A percentile compares a stretch with the other conserved stretches of the same genome.
Conservation (phyloP, 2,797 vertebrate species). For the Hyperoplus lanceolatus region DNA sequence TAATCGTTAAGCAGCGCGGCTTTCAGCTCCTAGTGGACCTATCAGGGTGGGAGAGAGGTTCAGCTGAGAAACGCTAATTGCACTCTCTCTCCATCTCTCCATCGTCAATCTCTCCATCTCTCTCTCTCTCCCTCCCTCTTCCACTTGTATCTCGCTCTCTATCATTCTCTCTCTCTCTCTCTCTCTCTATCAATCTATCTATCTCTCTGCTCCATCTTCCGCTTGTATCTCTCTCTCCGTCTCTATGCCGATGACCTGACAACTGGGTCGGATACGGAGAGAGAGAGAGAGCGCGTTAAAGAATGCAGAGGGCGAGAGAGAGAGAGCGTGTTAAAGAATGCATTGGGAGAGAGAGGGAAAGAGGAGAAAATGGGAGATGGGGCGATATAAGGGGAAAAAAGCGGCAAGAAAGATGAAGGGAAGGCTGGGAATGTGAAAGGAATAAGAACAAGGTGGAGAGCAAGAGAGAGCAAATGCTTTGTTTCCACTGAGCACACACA, state of each 20-base stretch:
- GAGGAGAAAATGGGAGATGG: neutral
- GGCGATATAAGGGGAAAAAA: neutral
- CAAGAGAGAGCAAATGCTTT: neutral
- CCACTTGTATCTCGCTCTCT: too few relatives aligned
- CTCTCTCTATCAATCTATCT: too few relatives aligned
- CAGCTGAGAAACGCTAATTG: constrained; percentile 15
- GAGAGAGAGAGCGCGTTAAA: constrained; percentile 34
- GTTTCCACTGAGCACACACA: too few relatives aligned
- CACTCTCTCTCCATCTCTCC: constrained; percentile 35
- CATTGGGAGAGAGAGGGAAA: neutral
- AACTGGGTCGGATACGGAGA: constrained; percentile 56
- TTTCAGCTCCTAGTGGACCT: constrained; percentile 37
- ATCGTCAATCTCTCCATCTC: constrained; percentile 39
- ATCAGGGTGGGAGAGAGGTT: constrained; percentile 24
- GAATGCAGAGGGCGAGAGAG: neutral
- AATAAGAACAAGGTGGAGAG: neutral
- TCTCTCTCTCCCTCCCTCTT: too few relatives aligned
- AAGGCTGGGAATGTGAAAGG: neutral
- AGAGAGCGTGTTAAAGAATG: neutral
- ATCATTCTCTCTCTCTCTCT: too few relatives aligned
- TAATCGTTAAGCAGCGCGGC: constrained; percentile 51
- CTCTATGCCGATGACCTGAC: constrained; percentile 48
- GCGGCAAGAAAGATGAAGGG: neutral
- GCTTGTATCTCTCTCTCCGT: constrained; percentile 29
- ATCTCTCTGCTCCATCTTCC: constrained; percentile 46